These are phyloP conservation scores for Maccullochella peelii DNA, from an alignment of 2,113 vertebrate species.

Conservation along the genomic window DNA sequence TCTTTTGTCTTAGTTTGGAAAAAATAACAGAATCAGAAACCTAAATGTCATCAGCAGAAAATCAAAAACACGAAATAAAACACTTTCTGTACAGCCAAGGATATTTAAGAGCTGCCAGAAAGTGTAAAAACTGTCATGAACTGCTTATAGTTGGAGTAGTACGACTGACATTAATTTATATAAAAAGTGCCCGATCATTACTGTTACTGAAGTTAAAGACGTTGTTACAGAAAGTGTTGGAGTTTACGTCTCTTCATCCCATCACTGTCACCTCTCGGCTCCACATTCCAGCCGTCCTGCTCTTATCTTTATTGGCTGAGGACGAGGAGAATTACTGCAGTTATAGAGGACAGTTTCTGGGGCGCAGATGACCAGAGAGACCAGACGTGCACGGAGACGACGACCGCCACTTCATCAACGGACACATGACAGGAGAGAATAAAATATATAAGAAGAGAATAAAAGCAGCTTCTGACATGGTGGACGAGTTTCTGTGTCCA, in stretches of 20 bases:
- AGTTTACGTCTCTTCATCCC: conserved; percentile 46
- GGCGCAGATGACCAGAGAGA: conserved; percentile 56
- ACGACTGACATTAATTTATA: not conserved
- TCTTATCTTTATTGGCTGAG: conserved; percentile 83
- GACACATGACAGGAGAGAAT: conserved; percentile 11
- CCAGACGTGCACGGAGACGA: conserved; percentile 48
- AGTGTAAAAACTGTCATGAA: not conserved
- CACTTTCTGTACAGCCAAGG: not conserved
- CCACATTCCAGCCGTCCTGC: conserved; percentile 73
- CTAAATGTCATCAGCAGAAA: too few species aligned
- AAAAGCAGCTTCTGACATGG: conserved; percentile 12
- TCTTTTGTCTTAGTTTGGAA: too few species aligned
- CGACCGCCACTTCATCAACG: conserved; percentile 51
- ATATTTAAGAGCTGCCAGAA: not conserved
- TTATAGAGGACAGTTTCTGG: conserved; percentile 48
- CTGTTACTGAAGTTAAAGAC: not conserved
- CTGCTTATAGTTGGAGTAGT: not conserved
- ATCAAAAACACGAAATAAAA: too few species aligned
- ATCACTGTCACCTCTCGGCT: conserved; percentile 66
- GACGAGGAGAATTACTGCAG: conserved; percentile 65
- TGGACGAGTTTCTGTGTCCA: not conserved
- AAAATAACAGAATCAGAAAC: too few species aligned
- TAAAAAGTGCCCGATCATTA: not conserved
- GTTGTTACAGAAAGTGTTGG: conserved; percentile 33
- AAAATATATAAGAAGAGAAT: conserved; percentile 16